Conservation (phyloP, 2,113 vertebrate genomes). For the Xenus cinereus region DNA sequence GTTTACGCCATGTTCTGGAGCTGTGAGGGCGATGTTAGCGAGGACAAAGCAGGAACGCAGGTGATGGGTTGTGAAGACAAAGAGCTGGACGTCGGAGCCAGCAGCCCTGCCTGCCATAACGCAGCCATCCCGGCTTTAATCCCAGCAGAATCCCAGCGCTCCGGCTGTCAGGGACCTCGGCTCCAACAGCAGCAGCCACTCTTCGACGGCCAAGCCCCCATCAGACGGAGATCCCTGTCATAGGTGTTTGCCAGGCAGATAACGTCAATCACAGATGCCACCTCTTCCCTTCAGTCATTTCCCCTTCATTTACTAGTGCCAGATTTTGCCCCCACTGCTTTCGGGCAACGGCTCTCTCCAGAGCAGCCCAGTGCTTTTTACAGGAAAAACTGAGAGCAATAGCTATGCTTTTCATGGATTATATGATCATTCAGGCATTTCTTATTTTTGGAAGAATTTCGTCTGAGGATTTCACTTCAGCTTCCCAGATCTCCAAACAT, state of each 20-base stretch:
- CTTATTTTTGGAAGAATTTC: not conserved
- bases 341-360: not conserved
- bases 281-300: not conserved
- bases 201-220: rapidly evolving
- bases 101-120: not conserved
- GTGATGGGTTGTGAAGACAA: not conserved
- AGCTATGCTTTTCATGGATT: not conserved
- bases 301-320: not conserved
- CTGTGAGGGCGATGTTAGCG: not conserved
- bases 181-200: constrained; percentile 32
- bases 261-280: not conserved
- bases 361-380: not conserved
- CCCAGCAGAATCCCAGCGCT: not conserved
- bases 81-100: rapidly evolving
- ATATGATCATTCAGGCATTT: not conserved
- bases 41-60: not conserved
- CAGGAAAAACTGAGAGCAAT: not conserved
- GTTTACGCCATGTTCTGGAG: not conserved
- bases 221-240: not conserved
- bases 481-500: not conserved
- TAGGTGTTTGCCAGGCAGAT: not conserved
- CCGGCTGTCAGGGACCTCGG: not conserved
- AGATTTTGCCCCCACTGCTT: not conserved
- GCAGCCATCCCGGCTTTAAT: not conserved
- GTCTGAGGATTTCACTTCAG: not conserved